These are phyloP conservation scores for Ophion ellenae DNA, from an alignment of 2,888 invertebrate genomes.

Conservation along the genomic window DNA sequence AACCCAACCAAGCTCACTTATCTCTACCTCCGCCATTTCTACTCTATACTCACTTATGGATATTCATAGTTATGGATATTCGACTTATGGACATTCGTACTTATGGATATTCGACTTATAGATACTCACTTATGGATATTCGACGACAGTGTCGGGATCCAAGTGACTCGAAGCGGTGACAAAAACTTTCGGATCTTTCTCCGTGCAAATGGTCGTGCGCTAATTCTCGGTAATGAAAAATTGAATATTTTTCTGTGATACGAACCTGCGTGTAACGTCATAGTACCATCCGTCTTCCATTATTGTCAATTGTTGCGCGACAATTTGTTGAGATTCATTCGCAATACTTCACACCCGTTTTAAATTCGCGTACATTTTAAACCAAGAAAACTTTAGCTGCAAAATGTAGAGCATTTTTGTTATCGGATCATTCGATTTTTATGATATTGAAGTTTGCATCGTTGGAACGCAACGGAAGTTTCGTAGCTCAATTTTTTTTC, in stretches of 20 bases:
- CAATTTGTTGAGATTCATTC: neutral
- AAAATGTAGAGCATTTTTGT: constrained; percentile 14
- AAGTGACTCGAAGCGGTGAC: neutral
- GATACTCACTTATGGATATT: no score
- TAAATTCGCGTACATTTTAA: neutral
- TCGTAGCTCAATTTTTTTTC: no score
- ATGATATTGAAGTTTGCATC: neutral
- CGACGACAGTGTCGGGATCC: neutral
- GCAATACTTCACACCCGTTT: neutral
- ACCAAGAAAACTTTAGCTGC: neutral
- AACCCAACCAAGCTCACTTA: no score
- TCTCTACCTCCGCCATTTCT: no score
- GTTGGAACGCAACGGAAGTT: no score
- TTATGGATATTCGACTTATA: no score
- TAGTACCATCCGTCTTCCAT: neutral
- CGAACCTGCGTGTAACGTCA: neutral
- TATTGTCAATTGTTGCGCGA: neutral
- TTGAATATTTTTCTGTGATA: neutral
- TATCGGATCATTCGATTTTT: constrained; percentile 34
- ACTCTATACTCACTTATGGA: no score
- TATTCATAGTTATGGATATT: no score
- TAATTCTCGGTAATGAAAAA: neutral
- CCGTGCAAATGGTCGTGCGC: neutral
- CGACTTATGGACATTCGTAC: no score
- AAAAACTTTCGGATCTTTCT: neutral